Percentiles rank a stretch among this genome's conserved stretches.
phyloP scores from a whole-genome alignment of 2,888 invertebrate genomes.

The Lasioglossum calceatum region DNA sequence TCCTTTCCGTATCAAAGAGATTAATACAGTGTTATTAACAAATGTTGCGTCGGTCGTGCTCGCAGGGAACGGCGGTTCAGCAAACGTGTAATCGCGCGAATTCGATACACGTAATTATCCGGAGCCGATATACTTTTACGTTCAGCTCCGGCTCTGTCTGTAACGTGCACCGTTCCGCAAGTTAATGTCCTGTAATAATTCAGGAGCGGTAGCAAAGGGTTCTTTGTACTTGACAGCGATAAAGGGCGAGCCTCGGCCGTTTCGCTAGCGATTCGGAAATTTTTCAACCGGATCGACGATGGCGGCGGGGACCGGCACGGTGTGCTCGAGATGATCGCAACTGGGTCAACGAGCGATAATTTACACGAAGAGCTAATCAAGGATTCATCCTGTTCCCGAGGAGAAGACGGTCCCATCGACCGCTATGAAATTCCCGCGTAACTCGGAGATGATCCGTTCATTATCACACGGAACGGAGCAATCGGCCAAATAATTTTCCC shows the following conservation, averaged over 20 bases:
- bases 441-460: conserved; percentile 49
- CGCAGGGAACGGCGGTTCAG: not conserved
- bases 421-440: conserved; percentile 47
- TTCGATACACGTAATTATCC: not conserved
- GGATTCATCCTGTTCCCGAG: conserved; percentile 40
- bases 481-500: conserved; percentile 59
- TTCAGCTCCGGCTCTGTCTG: not conserved
- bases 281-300: not conserved
- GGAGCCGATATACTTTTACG: not conserved
- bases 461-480: conserved; percentile 47
- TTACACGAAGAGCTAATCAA: conserved; percentile 39
- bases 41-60: not conserved
- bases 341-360: conserved; percentile 38
- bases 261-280: not conserved
- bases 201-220: not conserved
- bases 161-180: not conserved
- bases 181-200: conserved; percentile 2
- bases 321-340: not conserved
- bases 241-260: not conserved
- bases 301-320: not conserved
- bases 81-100: not conserved
- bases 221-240: not conserved
- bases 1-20: not conserved
- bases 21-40: not conserved
- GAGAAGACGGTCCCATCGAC: conserved; percentile 34